Evolutionary conservation across 2,797 vertebrate genomes (phyloP).

Genomic region (Loris lydekkerianus): DNA sequence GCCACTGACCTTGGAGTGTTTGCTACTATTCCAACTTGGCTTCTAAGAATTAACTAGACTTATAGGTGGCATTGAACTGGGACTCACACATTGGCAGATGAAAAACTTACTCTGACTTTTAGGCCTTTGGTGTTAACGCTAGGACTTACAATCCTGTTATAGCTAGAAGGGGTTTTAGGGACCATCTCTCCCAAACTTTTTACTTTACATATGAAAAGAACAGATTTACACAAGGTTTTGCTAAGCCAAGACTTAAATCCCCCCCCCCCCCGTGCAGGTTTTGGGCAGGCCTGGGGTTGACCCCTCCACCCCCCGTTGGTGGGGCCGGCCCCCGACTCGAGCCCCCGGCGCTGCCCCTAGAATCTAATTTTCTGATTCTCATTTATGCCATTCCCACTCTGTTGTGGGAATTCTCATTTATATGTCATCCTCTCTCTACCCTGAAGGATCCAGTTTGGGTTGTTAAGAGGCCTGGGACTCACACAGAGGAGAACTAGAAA

Average conservation of each 20-base stretch:
- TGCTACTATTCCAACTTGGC: background rate
- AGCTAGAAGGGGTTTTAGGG: conserved; percentile 63
- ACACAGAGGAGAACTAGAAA: conserved; percentile 51
- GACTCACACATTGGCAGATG: background rate
- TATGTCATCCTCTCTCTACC: background rate
- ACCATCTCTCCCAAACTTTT: conserved; percentile 27
- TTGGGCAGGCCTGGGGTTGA: no score
- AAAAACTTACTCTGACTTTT: conserved; percentile 54
- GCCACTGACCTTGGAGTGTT: background rate
- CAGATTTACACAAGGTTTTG: conserved; percentile 49
- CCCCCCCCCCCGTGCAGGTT: background rate
- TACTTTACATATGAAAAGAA: conserved; percentile 51
- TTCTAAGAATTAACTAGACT: conserved; percentile 46
- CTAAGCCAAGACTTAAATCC: background rate
- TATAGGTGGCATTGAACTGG: conserved; percentile 25
- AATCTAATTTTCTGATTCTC: conserved; percentile 49
- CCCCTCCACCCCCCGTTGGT: no score
- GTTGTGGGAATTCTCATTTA: conserved; percentile 19
- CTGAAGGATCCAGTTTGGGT: background rate
- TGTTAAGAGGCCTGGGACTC: conserved; percentile 16
- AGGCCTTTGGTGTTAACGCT: conserved; percentile 47
- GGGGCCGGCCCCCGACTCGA: no score
- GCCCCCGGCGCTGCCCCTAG: background rate
- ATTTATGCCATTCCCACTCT: background rate
- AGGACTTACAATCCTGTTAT: conserved; percentile 33